Percentiles rank a stretch among this genome's conserved stretches.
Evolutionary conservation across 2,113 vertebrate genomes (phyloP).

Genomic region (Nyctibius bracteatus): DNA sequence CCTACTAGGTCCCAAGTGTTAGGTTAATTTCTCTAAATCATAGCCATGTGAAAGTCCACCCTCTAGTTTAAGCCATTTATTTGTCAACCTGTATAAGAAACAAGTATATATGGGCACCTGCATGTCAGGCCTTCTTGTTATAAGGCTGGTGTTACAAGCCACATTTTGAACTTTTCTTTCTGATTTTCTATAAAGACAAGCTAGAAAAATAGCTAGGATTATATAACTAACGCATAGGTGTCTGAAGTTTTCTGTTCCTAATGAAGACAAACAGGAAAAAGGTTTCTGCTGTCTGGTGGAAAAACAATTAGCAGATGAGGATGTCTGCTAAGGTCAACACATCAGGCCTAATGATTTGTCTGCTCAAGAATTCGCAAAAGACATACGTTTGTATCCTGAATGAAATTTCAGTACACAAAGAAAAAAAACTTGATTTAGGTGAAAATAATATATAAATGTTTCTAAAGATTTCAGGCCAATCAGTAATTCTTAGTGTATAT

Average conservation of each 20-base stretch:
- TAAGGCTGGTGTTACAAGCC: not conserved
- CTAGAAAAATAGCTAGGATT: not conserved
- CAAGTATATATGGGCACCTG: too few relatives aligned
- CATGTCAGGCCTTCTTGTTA: not conserved
- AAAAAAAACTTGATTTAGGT: not conserved
- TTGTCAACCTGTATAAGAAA: not conserved
- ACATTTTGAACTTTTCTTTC: not conserved
- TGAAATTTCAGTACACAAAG: not conserved
- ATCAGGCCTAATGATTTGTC: not conserved
- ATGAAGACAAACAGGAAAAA: not conserved
- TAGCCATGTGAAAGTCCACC: not conserved
- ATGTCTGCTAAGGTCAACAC: not conserved
- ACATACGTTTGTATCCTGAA: not conserved
- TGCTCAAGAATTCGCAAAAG: not conserved
- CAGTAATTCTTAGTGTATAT: not conserved
- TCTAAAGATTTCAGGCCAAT: not conserved
- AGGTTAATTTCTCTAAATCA: not conserved
- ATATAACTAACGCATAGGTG: not conserved
- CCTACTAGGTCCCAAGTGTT: not conserved
- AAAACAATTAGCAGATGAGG: not conserved
- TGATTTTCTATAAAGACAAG: not conserved
- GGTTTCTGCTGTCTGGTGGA: not conserved
- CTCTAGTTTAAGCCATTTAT: not conserved
- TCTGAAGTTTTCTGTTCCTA: not conserved
- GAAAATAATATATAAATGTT: not conserved